Base-by-base conservation (phyloP, 2,888 invertebrate genomes). In the Trachelus iudaicus region DNA sequence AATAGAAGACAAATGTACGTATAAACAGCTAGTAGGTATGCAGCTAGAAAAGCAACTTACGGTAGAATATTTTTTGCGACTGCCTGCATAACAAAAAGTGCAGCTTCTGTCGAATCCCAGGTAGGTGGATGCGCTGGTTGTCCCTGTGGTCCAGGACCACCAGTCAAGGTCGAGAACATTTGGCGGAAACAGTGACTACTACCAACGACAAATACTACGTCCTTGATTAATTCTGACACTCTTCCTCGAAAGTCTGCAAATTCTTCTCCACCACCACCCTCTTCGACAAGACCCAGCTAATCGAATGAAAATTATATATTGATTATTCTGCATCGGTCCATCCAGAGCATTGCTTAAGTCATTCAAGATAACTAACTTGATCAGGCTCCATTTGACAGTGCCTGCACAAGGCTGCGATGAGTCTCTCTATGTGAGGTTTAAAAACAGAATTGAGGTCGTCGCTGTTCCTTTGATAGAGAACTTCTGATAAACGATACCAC, bases 351-450 rank as follows among this genome's bases (percentile, higher is more conserved):
- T 56, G 23, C 23, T 56, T 23, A 9, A n/a, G 9, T 33, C 4
- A 34, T 69, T 56, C 56, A 9, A 56, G 2, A 56, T 0, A 23
- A 87, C 86, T 87, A 74, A 98, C 97, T 87, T 96, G 96, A 90
- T 99, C 99, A 0, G 98, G 96, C 87, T 99, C 99, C 93, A 98
- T 97, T 92, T 98, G 98, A 87, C 98, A 98, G 91, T 99, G 99
- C 79, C 96, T 94, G 83, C 97, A 98, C 12, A 99, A 93, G 0
- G 97, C 97, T 76, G 96, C 95, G 11, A 99, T 95, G n/a, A 99
- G 92, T 85, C 98, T 93, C 92, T 98, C 97, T 79, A 99, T 95
- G 90, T 98, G 97, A 0, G 98, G 98, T 88, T 96, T 95, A 91
- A 99, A 99, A 68, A 96, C 92, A 75, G 94, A 94, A 1, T 96